Conservation (phyloP, 2,113 vertebrate species). For the Sclerurus mexicanus region DNA sequence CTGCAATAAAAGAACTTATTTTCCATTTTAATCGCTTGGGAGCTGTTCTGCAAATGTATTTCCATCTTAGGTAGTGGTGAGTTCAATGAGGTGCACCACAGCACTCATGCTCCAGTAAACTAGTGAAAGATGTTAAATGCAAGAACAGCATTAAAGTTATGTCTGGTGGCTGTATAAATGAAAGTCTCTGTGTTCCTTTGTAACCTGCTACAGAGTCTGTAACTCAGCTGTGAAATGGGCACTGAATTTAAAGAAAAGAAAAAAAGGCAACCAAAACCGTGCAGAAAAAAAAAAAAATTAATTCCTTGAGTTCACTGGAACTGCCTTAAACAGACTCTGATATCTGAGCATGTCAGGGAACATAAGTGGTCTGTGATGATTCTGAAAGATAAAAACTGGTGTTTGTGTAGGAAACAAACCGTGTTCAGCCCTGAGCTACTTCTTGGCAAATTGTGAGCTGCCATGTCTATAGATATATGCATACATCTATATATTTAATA, state of each 20-base stretch:
- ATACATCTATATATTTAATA: too few relatives aligned
- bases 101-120: background rate
- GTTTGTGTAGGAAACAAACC: rapidly evolving
- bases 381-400: background rate
- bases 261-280: background rate
- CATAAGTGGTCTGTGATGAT: rapidly evolving
- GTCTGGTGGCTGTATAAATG: background rate
- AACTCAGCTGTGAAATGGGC: conserved; percentile 2
- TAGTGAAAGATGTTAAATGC: conserved; percentile 3
- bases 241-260: background rate
- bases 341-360: background rate
- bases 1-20: conserved; percentile 38
- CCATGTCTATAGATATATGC: rapidly evolving
- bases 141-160: conserved; percentile 10
- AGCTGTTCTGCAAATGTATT: conserved; percentile 33
- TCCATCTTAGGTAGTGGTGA: background rate
- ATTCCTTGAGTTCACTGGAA: background rate
- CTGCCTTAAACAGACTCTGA: background rate
- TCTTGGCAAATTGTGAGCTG: background rate
- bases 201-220: background rate
- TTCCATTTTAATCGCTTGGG: conserved; percentile 4
- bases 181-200: background rate
- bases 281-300: background rate
- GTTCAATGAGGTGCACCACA: background rate
- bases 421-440: background rate